Evolutionary conservation across 23 tunicate genomes (phyloP), one percentile per base, ranked within the genome.

Genomic region (Halocynthia roretzi): DNA sequence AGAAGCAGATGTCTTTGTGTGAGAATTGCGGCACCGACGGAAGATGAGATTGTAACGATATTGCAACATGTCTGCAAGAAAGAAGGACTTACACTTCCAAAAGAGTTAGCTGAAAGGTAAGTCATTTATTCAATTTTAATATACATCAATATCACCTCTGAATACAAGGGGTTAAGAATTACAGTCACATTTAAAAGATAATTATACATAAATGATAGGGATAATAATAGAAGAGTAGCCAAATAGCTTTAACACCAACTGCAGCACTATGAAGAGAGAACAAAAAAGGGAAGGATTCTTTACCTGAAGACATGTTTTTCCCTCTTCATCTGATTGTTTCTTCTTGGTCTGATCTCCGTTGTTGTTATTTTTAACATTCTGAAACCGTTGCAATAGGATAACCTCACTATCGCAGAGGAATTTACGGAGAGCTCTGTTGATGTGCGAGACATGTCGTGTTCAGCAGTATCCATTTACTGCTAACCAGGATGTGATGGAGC

Each of bases 391-490:
- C 51, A 44, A 12, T 55, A 85, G 96, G 52, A 85, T 91, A 12
- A 84, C 76, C 6, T 50, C 61, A 7, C 75, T 78, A 6, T 87
- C 98, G 8, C 72, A 88, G 61, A 76, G 98, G 0, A 93, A 93
- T 55, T 65, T 93, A 10, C 89, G 98, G 6, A 64, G 88, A 9
- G 98, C 98, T 5, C 71, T 93, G 56, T 56, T 93, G 74, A 84
- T 93, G 94, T 71, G 86, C 23, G 94, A 93, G 60, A 84, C 93
- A 22, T 93, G 98, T 57, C 56, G 88, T 56, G 95, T 93, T 62
- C 86, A 88, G 22, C 97, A 91, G 52, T 77, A 85, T 67, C 87
- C 89, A 14, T 91, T 91, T 51, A 77, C 97, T 53, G 71, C 84
- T 7, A 81, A 81, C 67, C 97, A 91, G 66, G 52, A 67, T 12